Evolutionary conservation across 2,113 vertebrate species (phyloP), one percentile per base, ranked within the genome.

Genomic region (Cromileptes altivelis): DNA sequence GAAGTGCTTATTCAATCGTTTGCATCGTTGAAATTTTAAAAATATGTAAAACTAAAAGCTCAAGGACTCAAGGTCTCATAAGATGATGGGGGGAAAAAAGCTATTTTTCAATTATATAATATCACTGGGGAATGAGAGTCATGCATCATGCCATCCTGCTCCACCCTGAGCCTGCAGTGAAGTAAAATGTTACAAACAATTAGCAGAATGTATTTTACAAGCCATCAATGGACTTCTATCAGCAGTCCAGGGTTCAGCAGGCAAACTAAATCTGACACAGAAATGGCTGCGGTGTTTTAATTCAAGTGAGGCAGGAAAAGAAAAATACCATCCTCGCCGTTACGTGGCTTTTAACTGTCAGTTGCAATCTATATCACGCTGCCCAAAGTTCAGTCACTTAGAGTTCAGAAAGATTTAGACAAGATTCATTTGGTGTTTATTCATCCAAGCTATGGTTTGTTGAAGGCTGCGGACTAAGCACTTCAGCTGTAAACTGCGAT

Each of bases 401-500:
- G 23, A 72, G 82, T 83, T 85, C 78, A 85, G 61, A 25, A 85
- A 72, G 75, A 76, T 78, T 80, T 55, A 60, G 56, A 80, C 30
- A 21, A 62, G 45, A 75, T 79, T 67, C 40, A 70, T 70, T 72
- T 75, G 45, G 30, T 85, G 57, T 78, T 79, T n/a, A 73, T 61
- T 64, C 67, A 65, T 60, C 65, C 33, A 45, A 82, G 75, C 4
- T 67, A 33, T 40, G 64, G 52, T 67, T 88, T 80, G 60, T 69
- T 76, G 57, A 69, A 72, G 21, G 40, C 27, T 63, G 9, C 71
- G 18, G 50, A 85, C 27, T 55, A 12, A 65, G 73, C 62, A 69
- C 23, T 57, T 69, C 30, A 62, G 45, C 53, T 52, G 14, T 49
- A 68, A 47, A 80, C 40, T 45, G 6, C 42, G 62, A 68, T 27